phyloP scores from a whole-genome alignment of 2,888 invertebrate genomes.

The Leptinotarsa peninsularis region DNA sequence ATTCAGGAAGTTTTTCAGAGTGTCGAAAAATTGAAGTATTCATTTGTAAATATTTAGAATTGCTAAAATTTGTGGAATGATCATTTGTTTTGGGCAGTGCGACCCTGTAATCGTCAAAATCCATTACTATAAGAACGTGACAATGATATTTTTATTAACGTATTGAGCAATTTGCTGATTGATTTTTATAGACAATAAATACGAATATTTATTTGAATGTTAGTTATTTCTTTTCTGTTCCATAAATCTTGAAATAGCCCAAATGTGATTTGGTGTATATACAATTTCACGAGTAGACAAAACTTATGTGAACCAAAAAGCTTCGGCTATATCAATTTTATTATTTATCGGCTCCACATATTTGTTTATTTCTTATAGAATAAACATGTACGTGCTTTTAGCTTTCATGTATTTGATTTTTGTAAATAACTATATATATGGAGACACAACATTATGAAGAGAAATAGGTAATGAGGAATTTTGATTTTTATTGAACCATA shows the following conservation, averaged over 20 bases:
- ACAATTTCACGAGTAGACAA: conserved; percentile 4
- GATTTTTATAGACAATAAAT: conserved; percentile 31
- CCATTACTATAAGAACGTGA: not conserved
- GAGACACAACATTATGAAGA: too few species aligned
- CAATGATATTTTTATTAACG: not conserved
- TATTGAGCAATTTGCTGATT: conserved; percentile 27
- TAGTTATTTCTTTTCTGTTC: conserved; percentile 19
- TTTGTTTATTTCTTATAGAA: not conserved
- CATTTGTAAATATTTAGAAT: not conserved
- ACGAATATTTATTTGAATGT: conserved; percentile 18
- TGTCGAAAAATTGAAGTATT: too few species aligned
- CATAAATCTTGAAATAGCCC: conserved; percentile 3
- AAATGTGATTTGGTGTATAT: not conserved
- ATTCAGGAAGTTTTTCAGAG: too few species aligned
- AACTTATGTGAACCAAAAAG: conserved; percentile 1
- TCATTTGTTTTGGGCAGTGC: not conserved
- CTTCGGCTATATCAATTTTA: not conserved
- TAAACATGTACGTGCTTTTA: not conserved
- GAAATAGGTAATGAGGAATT: too few species aligned
- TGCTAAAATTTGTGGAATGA: not conserved
- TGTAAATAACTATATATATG: not conserved
- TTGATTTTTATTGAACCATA: too few species aligned
- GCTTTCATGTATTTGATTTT: not conserved
- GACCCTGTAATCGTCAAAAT: not conserved
- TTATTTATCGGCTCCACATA: conserved; percentile 5